These are phyloP conservation scores for Oxyura jamaicensis DNA, from an alignment of 2,113 vertebrate species.

Conservation along the genomic window DNA sequence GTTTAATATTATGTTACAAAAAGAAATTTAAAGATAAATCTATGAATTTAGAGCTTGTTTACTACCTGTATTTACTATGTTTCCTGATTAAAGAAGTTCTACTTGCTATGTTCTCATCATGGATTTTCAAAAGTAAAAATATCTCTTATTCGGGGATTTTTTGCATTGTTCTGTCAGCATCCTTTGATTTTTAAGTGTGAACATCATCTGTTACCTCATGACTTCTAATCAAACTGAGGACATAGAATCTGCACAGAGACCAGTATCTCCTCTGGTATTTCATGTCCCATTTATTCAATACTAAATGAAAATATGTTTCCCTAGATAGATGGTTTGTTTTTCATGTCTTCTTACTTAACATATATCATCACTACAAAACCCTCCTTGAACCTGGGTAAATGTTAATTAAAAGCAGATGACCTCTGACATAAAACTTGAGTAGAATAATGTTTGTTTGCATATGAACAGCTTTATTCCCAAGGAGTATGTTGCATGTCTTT, in stretches of 20 bases:
- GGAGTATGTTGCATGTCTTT: neutral
- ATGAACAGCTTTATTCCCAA: conserved; percentile 14
- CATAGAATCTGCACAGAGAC: neutral
- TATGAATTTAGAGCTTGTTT: neutral
- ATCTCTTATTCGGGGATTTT: neutral
- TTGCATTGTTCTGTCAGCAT: neutral
- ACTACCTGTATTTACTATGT: neutral
- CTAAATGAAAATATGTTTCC: neutral
- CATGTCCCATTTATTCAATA: conserved; percentile 7
- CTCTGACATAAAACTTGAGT: neutral
- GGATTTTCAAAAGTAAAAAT: neutral
- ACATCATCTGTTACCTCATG: neutral
- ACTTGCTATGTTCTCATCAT: neutral
- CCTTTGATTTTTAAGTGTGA: neutral
- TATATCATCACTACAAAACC: neutral
- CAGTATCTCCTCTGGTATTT: neutral
- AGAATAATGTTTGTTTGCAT: conserved; percentile 24
- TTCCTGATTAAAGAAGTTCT: neutral
- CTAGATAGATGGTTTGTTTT: conserved; percentile 7
- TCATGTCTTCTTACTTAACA: conserved; percentile 13
- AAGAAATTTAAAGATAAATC: neutral
- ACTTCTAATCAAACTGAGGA: neutral
- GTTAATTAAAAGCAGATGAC: conserved; percentile 50
- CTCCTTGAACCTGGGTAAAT: neutral
- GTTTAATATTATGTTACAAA: neutral